Evolutionary conservation across 2,888 invertebrate species (phyloP), one percentile per base, ranked within the genome.

Genomic region (Sphaerophoria taeniata): DNA sequence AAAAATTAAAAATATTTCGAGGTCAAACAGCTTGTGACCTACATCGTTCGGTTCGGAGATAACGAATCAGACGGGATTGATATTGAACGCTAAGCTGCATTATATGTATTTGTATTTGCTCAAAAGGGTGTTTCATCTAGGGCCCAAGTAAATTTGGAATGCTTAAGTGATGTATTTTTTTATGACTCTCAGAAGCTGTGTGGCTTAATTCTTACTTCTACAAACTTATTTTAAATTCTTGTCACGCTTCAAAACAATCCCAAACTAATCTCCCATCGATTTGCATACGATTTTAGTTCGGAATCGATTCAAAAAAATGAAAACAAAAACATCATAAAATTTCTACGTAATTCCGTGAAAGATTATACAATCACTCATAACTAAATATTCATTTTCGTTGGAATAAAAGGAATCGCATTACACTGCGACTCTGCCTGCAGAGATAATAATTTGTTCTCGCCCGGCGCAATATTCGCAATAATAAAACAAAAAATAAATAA

Each of bases 21-120:
- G 67, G 75, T 49, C 16, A 67, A 39, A 16, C 58, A 43, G 51
- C 43, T 61, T 61, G 5, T 51, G 75, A 75, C 75, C 65, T 58
- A 69, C 58, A 75, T 75, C 39, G 7, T 31, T 43, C 31, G 31
- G 56, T 14, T 12, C 11, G 33, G 36, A 33, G 76, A 76, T 76
- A 76, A 61, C 61, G 24, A 5, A 31, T 2, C 33, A 58, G 24
- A n/a, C 47, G 24, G 24, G 43, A 55, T 45, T 39, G 60, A 71
- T 58, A 71, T 24, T 43, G 61, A 24, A 51, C 3, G 49, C 31
- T 16, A 0, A 55, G 16, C n/a, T 36, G 39, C 55, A 63, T 24
- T 14, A 0, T 3, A 39, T 14, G 1, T 3, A 43, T 43, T 11
- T 55, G 9, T 14, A 2, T 39, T 16, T 6, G 6, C 11, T 60